Evolutionary conservation across 1,140 invertebrate species (phyloP), one percentile per base, ranked within the genome.

Genomic region (Pseudomyrmex cubaensis): DNA sequence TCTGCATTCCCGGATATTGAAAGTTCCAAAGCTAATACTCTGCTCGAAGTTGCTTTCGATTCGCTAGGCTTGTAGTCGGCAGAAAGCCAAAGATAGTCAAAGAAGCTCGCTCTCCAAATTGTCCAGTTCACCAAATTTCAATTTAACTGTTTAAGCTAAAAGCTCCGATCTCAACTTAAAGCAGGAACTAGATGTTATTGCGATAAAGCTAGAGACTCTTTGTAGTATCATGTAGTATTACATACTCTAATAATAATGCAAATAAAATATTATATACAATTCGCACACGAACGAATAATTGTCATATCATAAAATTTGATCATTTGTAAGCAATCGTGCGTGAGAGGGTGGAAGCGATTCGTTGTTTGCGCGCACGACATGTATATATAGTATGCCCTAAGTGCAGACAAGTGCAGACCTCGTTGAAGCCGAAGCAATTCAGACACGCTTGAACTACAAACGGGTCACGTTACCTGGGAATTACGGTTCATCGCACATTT

Each of bases 401-500:
- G 67, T 46, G 77, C 46, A 59, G 56, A 76, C 77, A 87, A 85
- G 83, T 83, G 82, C 25, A 63, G 35, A 10, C n/a, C 74, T 59
- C 74, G 56, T 35, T 46, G 82, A 83, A 83, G 82, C 82, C 82
- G 62, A 74, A 66, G 73, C 77, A 61, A 86, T 85, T 86, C 74
- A 82, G 85, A 73, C 63, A 85, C 74, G 85, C 46, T 82, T 86
- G 74, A 82, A 74, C 66, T 83, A 46, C 48, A 84, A 73, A 66
- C 69, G 54, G 78, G 84, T 83, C 84, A 74, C 69, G 78, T 85
- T 83, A 85, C 78, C 78, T 82, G 48, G 48, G 63, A 85, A 56
- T 66, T 56, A 85, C 54, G 78, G 67, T 85, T 85, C 78, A 74
- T 63, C 63, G 78, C 61, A 63, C 76, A 80, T 72, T 72, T 66